Base-by-base conservation (phyloP, 2,113 vertebrate genomes). In the Sciurus niger region DNA sequence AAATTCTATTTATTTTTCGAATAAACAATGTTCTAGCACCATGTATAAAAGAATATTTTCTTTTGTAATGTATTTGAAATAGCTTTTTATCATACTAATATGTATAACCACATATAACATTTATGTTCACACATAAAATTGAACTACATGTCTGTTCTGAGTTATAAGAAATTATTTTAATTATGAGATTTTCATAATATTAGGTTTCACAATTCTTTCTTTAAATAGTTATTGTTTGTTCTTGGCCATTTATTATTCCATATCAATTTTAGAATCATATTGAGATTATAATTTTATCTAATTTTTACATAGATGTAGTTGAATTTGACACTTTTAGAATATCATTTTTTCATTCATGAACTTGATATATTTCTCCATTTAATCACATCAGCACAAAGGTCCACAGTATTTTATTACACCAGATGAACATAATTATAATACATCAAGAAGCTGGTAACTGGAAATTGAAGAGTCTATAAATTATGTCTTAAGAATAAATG, bases 271-370 rank as follows among this genome's bases (percentile, higher is more conserved):
- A 53, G 11, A 94, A 87, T 72, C 46, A 22, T 9, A 53, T 24
- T 83, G 12, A 89, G 25, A 87, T 82, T 89, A 16, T 70, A 73
- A 77, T 94, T 89, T 89, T 91, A 76, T 58, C 67, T 18, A 89
- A 46, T 68, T 86, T 85, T 89, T 78, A 53, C 22, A 77, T 74
- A 22, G 84, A 85, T 63, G 25, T 74, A 14, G 4, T 65, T 76
- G 13, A 46, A 84, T 82, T 84, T 96, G 83, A 88, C 32, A 86
- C 73, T 92, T 96, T 94, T 90, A 92, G n/a, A 95, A 17, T 82
- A 90, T 78, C 18, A 76, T 92, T 96, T 96, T 88, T 11, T 24
- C 28, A 43, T 32, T 90, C 32, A 46, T 72, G 14, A 58, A 58
- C 60, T 92, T 85, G 37, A 84, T 95, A 30, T 84, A 93, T 92